Percentiles rank a stretch among this genome's conserved stretches.
Evolutionary conservation across 2,113 vertebrate genomes (phyloP).

Genomic region (Laticauda colubrina): DNA sequence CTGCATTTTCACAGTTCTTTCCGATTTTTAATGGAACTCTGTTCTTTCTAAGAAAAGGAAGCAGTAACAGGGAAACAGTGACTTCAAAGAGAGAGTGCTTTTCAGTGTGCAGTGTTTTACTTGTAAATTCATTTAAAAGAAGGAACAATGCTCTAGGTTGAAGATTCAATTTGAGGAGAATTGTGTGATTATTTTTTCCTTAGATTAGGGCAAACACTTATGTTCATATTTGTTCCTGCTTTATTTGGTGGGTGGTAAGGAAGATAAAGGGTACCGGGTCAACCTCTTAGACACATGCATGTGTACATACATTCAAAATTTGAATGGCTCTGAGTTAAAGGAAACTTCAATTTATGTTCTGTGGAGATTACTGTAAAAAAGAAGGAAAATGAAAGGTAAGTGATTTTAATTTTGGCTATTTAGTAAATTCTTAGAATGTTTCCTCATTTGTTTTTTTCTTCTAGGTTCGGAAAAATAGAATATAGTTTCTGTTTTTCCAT

Average conservation of each 20-base stretch:
- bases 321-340: constrained; percentile 67
- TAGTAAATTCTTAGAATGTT: constrained; percentile 1
- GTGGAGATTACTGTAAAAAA: constrained; percentile 67
- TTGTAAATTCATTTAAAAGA: background rate
- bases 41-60: background rate
- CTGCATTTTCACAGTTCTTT: background rate
- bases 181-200: constrained; percentile 64
- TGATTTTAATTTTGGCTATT: constrained; percentile 48
- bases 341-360: constrained; percentile 69
- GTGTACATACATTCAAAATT: constrained; percentile 69
- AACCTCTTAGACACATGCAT: constrained; percentile 71
- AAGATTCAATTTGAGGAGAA: constrained; percentile 60
- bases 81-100: background rate
- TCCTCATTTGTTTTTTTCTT: constrained; percentile 20
- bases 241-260: constrained; percentile 61
- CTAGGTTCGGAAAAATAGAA: background rate
- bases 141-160: constrained; percentile 41
- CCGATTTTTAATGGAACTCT: background rate
- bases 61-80: background rate
- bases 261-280: constrained; percentile 68
- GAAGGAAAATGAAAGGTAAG: constrained; percentile 64
- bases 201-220: constrained; percentile 55
- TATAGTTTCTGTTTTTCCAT: background rate
- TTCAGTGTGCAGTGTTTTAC: background rate
- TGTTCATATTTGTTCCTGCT: constrained; percentile 62